Evolutionary conservation across 2,888 invertebrate species (phyloP), one percentile per base, ranked within the genome.

Genomic region (Amiota minor): DNA sequence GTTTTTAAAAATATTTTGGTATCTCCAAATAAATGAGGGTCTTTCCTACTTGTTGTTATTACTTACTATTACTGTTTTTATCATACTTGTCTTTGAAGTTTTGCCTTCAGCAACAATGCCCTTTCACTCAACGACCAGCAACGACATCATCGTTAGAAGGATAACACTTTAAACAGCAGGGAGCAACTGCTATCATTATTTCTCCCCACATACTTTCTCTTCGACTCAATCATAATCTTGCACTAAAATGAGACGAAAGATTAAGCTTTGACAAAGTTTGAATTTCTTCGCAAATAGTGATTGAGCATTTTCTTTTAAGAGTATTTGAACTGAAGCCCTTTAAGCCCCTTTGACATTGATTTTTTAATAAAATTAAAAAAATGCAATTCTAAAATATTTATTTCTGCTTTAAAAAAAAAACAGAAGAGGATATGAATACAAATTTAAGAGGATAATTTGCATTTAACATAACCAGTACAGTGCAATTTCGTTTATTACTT

Each of bases 401-500:
- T n/a, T 18, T n/a, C 6, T n/a, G 20, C 18, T 59, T 59, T 59
- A 59, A 18, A 11, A 59, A 18, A 59, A 18, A 11, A 59, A 18
- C 16, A 18, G 8, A 18, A 11, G 8, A 1, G 18, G 11, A 59
- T 20, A 59, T n/a, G 9, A n/a, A 53, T n/a, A 53, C n/a, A 53
- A 53, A 53, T n/a, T 12, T n/a, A 53, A 53, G 9, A 14, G 53
- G 67, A 50, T 68, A 50, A 68, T 68, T 68, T 68, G 67, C 67
- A 35, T 68, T 35, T 14, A 68, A 68, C 67, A 53, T n/a, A n/a
- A 23, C n/a, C 67, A 47, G 53, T 68, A 50, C n/a, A 68, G 67
- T 68, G 23, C 23, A 68, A 68, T 50, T 68, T 23, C 67, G 67
- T 68, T 68, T 49, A 68, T 68, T 68, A 68, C 67, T 68, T 68